phyloP scores from a whole-genome alignment of 2,888 invertebrate species.

The Spodoptera picta region DNA sequence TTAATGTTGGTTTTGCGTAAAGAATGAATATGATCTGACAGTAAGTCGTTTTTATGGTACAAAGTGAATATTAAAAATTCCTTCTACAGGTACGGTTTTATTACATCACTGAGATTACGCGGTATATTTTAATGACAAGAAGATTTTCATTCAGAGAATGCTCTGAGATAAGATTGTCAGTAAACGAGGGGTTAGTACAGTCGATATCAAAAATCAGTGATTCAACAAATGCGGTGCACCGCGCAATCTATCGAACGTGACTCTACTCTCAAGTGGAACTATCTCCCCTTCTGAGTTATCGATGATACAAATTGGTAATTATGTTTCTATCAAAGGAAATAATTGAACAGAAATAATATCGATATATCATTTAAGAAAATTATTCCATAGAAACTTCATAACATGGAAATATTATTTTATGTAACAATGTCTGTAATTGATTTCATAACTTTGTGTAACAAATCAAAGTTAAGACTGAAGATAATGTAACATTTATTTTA shows the following conservation, averaged over 20 bases:
- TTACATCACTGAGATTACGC: too few relatives aligned
- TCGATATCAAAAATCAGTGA: constrained; percentile 48
- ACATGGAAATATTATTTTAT: too few relatives aligned
- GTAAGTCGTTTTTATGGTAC: background rate
- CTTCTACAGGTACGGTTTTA: too few relatives aligned
- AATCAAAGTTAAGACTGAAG: too few relatives aligned
- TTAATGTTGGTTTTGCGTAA: background rate
- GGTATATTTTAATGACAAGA: too few relatives aligned
- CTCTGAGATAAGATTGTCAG: too few relatives aligned
- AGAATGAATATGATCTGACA: background rate
- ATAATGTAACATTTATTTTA: too few relatives aligned
- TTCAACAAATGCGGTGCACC: constrained; percentile 37
- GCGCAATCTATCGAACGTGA: constrained; percentile 41
- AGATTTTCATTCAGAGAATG: too few relatives aligned
- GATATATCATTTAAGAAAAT: background rate
- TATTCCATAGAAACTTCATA: constrained; percentile 1
- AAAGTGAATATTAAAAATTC: background rate
- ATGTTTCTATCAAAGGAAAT: constrained; percentile 43
- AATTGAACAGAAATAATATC: constrained; percentile 2
- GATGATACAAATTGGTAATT: constrained; percentile 56
- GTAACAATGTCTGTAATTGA: too few relatives aligned
- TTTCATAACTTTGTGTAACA: too few relatives aligned
- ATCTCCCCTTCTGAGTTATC: constrained; percentile 44
- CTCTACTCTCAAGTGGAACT: constrained; percentile 35
- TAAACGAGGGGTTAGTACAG: constrained; percentile 9